Percentiles rank a stretch among this genome's conserved stretches.
Conservation (phyloP, 2,113 vertebrate species). For the Ceyx melanurus region DNA sequence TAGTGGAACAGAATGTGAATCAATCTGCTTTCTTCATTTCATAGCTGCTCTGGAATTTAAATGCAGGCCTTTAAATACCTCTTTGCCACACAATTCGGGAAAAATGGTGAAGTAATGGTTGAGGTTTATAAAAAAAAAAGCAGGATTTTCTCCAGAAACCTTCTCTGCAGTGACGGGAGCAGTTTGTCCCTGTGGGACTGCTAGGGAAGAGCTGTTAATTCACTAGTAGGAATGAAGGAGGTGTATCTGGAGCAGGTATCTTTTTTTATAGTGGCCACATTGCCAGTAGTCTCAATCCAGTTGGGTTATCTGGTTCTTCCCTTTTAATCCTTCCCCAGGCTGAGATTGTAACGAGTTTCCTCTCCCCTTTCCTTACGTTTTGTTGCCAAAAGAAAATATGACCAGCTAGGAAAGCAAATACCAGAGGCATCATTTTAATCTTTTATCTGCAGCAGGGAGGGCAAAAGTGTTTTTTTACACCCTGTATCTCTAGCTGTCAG, state of each 20-base stretch:
- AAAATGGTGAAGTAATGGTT: constrained; percentile 9
- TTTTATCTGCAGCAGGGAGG: not conserved
- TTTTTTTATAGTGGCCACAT: not conserved
- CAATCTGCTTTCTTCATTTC: constrained; percentile 50
- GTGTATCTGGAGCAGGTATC: not conserved
- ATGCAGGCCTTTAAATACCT: constrained; percentile 13
- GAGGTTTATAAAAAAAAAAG: constrained; percentile 3
- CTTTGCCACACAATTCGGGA: constrained; percentile 13
- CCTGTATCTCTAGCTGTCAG: not conserved
- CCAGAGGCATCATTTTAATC: not conserved
- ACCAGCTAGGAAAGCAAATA: not conserved
- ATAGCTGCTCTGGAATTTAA: not conserved
- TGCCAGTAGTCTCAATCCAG: not conserved
- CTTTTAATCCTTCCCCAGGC: not conserved
- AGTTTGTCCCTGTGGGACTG: not conserved
- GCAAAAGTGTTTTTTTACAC: not conserved
- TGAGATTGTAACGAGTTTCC: not conserved
- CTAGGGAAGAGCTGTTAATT: not conserved
- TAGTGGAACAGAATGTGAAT: constrained; percentile 50
- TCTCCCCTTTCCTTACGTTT: not conserved
- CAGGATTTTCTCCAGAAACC: not conserved
- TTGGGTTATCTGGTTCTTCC: not conserved
- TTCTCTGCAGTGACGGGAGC: not conserved
- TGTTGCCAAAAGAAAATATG: not conserved
- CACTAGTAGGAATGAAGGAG: not conserved